Evolutionary conservation across 2,113 vertebrate genomes (phyloP), one percentile per base, ranked within the genome.

Genomic region (Semnornis frantzii): DNA sequence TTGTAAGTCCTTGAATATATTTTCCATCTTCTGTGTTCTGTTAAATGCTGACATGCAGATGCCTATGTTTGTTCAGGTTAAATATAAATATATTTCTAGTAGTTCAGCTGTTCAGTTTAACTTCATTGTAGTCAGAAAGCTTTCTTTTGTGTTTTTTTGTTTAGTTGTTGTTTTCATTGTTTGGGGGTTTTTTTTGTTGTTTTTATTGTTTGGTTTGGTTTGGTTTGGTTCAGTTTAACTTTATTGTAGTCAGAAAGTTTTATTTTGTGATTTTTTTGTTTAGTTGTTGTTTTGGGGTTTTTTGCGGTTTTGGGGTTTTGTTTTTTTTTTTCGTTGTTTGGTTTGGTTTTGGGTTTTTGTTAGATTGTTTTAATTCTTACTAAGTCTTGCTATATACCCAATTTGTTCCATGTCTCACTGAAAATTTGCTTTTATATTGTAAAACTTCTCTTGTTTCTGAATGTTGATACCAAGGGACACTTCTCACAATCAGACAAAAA

Each of bases 321-420:
- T 39, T 39, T 39, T 9, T 39, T 39, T 39, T 39, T 10, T 39
- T 39, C 4, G 37, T 39, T 39, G 10, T 39, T 42, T 42, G 37
- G 37, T 42, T 54, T 70, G 6, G 55, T 48, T 48, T 24, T 18
- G 13, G 8, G 1, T 34, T 58, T 52, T 55, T 30, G 23, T 3
- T 18, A 42, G 5, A 5, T 16, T 50, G 52, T 85, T 82, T 59
- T 30, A 6, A 42, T 69, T 69, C 42, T 68, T 64, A 11, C 5
- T 19, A 6, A 8, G 11, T 71, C 46, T 66, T 70, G 42, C 12
- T 30, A 27, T 0, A 1, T 34, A 63, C 6, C 21, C n/a, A 4
- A 5, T 5, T 68, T 64, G 39, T 60, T 59, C 6, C 5, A 34
- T 11, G 12, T 12, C n/a, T 10, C 5, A 27, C 4, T 16, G 28